These are phyloP conservation scores for Baronia brevicornis DNA, from an alignment of 2,888 invertebrate genomes.

Conservation along the genomic window DNA sequence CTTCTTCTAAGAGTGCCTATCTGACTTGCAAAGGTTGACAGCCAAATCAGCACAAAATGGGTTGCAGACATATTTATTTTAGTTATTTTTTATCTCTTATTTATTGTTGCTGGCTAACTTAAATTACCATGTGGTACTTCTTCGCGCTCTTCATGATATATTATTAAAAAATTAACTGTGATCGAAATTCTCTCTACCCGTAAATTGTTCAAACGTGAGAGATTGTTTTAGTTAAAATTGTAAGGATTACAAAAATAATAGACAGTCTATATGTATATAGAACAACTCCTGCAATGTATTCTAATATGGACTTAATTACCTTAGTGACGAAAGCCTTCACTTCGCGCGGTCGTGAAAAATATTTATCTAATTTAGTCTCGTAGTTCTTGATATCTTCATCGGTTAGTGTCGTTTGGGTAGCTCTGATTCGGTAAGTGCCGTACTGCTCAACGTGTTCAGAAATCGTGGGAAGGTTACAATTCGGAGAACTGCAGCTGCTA, in stretches of 20 bases:
- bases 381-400: constrained; percentile 40
- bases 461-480: constrained; percentile 61
- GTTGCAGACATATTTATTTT: no score
- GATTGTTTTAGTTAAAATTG: constrained; percentile 4
- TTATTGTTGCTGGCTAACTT: no score
- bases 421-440: constrained; percentile 49
- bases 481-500: constrained; percentile 64
- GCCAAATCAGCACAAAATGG: no score
- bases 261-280: no score
- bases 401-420: constrained; percentile 31
- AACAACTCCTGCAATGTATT: no score
- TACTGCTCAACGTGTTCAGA: constrained; percentile 62
- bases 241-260: no score
- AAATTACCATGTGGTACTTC: no score
- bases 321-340: constrained; percentile 48
- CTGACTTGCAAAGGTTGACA: no score
- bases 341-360: constrained; percentile 57
- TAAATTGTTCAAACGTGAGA: not conserved
- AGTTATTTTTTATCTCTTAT: no score
- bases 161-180: no score
- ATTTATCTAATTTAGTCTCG: constrained; percentile 60
- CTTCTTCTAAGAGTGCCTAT: no score
- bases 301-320: constrained; percentile 43
- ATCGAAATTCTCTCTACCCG: not conserved
- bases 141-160: no score